Evolutionary conservation across 2,888 invertebrate species (phyloP), one percentile per base, ranked within the genome.

Genomic region (Drosophila imparisetae): DNA sequence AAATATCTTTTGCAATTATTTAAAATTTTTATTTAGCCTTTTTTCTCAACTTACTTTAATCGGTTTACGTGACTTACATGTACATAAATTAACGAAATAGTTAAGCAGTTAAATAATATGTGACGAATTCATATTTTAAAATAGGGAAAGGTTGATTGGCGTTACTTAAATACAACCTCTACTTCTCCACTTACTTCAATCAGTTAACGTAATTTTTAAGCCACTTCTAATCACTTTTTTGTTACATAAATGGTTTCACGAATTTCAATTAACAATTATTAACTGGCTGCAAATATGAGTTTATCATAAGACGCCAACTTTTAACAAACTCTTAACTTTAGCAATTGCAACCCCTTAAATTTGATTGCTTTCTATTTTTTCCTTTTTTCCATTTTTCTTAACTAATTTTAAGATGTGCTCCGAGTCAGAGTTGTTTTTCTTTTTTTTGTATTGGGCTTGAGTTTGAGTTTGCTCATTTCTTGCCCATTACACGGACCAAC

Each of bases 371-470:
- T 24, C 2, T 15, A 24, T 24, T 24, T 15, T n/a, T 11, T 30
- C 5, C 15, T 0, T 27, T 48, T 21, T 42, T 34, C 15, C 1
- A 36, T 7, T 52, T 64, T 68, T 59, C 52, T 29, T 24, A 65
- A 79, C 70, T 79, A 73, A 86, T 82, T 88, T 80, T 18, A 72
- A 60, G 68, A 66, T 81, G 72, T 52, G 53, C 67, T 83, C 61
- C 45, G 27, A 53, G 52, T 66, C 58, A 2, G 38, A 55, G 24
- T 27, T 42, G 40, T 2, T 21, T 21, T 30, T 30, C 36, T 36
- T 36, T 21, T 15, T 45, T 45, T 11, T 61, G 38, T 48, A 38
- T 49, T 50, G 27, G 40, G 24, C 30, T 55, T 29, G 54, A 29
- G 54, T 38, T 38, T 49, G 67, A 42, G 24, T 30, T 58, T 59